Evolutionary conservation across 2,888 invertebrate genomes (phyloP), one percentile per base, ranked within the genome.

Genomic region (Taenaris catops): DNA sequence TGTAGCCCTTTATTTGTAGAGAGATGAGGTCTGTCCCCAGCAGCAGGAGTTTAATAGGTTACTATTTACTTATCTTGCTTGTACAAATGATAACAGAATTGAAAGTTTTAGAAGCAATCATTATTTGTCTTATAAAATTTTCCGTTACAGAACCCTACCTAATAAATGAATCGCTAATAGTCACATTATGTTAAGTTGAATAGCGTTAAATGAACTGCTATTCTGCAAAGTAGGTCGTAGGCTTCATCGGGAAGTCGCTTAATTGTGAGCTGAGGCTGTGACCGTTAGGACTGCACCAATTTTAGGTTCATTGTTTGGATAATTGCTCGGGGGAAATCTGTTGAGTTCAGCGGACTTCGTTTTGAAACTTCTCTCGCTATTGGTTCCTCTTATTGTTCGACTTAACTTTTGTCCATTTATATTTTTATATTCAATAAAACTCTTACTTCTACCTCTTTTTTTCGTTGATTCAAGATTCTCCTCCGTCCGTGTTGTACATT

Each of bases 231-330:
- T 79, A 59, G 79, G 75, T 79, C 71, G 72, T 51, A 72, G 66
- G 36, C 37, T 34, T 40, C 27, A 24, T 19, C 25, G 41, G 36
- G 31, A 37, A 37, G 41, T 32, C 27, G 19, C 38, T 38, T 34
- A 38, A 38, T 38, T 25, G 31, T 35, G 33, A 44, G 24, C 40
- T 41, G 42, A 43, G 34, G 74, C 72, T 72, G 73, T 72, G 72
- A 74, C 78, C 74, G 60, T 36, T 34, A 41, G 41, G 38, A 55
- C 63, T 69, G 73, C 72, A 66, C 71, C 67, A 81, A 80, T 81
- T 83, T 79, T 70, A 75, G 68, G 65, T 79, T 80, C 75, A 83
- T 84, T 83, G 83, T 84, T 78, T 78, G 73, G 60, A 72, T 81
- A 83, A 84, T 81, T 81, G 72, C 78, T 80, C 69, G 52, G 63